Conservation (phyloP, 2,888 invertebrate genomes). For the Tetrapedia diversipes region DNA sequence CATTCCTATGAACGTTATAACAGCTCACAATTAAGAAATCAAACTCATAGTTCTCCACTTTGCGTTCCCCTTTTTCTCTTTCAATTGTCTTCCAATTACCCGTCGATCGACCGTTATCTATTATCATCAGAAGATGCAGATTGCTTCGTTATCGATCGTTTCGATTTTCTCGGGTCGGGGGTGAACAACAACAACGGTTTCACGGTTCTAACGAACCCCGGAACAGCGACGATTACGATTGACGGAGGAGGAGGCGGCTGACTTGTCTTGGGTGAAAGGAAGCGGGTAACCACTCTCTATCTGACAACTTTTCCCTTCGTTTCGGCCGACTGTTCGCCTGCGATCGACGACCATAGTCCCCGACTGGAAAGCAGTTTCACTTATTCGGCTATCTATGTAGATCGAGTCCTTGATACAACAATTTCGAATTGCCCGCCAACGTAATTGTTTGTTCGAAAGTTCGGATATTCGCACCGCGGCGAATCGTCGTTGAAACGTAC, state of each 20-base stretch:
- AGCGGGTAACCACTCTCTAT: slow-evolving; percentile 66
- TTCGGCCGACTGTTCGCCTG: slow-evolving; percentile 59
- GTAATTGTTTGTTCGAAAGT: neutral
- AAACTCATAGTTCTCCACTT: neutral
- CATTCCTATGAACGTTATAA: too few relatives aligned
- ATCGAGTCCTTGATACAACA: slow-evolving; percentile 14
- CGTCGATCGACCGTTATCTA: neutral
- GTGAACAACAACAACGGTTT: slow-evolving; percentile 17
- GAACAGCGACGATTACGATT: slow-evolving; percentile 47
- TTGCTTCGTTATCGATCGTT: neutral
- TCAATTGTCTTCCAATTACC: neutral
- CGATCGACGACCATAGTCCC: too few relatives aligned
- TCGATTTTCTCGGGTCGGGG: neutral
- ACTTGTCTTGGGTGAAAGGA: slow-evolving; percentile 61
- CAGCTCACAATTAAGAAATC: neutral
- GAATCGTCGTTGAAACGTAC: neutral
- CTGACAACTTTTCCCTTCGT: slow-evolving; percentile 74
- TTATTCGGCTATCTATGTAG: slow-evolving; percentile 29
- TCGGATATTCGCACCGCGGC: too few relatives aligned
- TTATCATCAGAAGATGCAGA: neutral
- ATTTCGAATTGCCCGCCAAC: neutral
- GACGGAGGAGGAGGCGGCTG: slow-evolving; percentile 24
- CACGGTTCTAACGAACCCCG: neutral
- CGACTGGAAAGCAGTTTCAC: slow-evolving; percentile 62
- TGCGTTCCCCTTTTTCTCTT: neutral